A percentile compares a stretch with the other conserved stretches of the same genome.
These are phyloP conservation scores for Rattus rattus DNA, from an alignment of 2,113 vertebrate species.

Conservation along the genomic window DNA sequence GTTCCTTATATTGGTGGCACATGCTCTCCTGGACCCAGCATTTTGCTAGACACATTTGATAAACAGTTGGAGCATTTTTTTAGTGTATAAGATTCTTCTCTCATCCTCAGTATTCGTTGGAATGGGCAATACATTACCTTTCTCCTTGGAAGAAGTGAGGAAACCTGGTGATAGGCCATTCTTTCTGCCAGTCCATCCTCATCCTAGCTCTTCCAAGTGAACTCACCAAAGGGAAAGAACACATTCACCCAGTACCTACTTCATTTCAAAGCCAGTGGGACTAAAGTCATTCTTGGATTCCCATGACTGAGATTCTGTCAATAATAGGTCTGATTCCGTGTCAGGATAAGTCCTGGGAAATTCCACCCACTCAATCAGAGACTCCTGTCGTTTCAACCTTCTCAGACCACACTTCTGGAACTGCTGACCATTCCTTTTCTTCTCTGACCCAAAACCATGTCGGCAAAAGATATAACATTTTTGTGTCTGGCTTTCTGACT, in stretches of 20 bases:
- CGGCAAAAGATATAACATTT: not conserved
- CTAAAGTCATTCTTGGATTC: not conserved
- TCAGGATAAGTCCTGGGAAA: not conserved
- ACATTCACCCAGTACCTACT: not conserved
- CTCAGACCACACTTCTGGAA: not conserved
- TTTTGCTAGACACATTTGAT: not conserved
- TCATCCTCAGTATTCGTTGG: not conserved
- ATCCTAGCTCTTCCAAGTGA: not conserved
- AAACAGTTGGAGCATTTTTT: not conserved
- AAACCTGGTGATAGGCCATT: not conserved
- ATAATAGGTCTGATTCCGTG: accelerated
- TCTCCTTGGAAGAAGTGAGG: not conserved
- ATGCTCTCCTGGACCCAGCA: not conserved
- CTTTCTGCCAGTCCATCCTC: not conserved
- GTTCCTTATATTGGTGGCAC: not conserved
- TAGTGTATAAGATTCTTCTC: not conserved
- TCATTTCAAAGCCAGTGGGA: not conserved
- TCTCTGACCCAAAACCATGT: not conserved
- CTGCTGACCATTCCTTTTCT: not conserved
- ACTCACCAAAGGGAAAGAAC: not conserved
- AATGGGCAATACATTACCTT: not conserved
- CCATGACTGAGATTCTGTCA: not conserved
- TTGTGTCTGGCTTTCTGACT: not conserved
- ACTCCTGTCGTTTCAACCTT: not conserved
- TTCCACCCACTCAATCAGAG: accelerated